Evolutionary conservation across 2,888 invertebrate species (phyloP).

Genomic region (Temnothorax ravouxi): DNA sequence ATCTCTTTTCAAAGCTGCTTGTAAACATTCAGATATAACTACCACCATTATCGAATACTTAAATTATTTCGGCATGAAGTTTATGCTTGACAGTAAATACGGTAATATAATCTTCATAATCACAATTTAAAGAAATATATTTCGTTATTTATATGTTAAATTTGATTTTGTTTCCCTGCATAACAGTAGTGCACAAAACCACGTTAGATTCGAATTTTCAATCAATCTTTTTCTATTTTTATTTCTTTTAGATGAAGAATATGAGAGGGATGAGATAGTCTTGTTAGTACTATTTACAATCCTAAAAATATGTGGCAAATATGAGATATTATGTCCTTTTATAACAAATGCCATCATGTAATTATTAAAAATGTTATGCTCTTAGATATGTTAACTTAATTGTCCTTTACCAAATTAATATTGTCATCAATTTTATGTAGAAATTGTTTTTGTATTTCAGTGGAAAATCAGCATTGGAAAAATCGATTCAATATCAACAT

Average conservation of each 20-base stretch:
- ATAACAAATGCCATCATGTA: neutral
- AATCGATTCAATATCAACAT: neutral
- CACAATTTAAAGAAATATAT: neutral
- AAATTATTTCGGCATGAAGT: neutral
- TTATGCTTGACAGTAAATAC: neutral
- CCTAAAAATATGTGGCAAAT: too few relatives aligned
- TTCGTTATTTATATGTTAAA: neutral
- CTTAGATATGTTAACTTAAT: neutral
- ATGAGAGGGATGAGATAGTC: neutral
- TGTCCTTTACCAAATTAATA: conserved; percentile 5
- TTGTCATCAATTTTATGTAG: neutral
- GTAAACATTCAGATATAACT: neutral
- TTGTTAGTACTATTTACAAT: neutral
- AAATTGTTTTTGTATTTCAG: conserved; percentile 4
- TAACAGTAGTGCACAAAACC: neutral
- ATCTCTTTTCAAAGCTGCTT: neutral
- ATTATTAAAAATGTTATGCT: neutral
- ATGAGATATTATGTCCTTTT: too few relatives aligned
- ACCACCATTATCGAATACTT: neutral
- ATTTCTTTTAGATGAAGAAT: neutral
- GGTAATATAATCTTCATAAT: neutral
- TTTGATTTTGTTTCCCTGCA: neutral
- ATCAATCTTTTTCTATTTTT: neutral
- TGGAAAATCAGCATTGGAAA: neutral
- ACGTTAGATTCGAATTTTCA: neutral